Conservation (phyloP, 1,140 invertebrate genomes). For the Adoxophyes honmai region DNA sequence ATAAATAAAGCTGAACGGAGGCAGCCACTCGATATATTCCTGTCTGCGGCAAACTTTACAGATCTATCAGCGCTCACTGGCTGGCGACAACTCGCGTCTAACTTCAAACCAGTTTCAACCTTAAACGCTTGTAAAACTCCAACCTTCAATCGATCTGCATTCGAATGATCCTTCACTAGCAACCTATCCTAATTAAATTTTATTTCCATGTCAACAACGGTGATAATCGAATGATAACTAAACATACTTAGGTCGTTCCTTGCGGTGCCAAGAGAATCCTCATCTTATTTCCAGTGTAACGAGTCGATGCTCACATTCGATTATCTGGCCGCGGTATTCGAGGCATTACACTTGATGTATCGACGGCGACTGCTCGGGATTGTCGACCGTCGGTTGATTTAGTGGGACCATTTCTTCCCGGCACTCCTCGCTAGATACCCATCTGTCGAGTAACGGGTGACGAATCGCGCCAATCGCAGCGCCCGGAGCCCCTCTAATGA, state of each 20-base stretch:
- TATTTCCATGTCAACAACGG: constrained; percentile 28
- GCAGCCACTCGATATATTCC: constrained; percentile 75
- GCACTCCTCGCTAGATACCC: constrained; percentile 66
- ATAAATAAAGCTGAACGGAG: constrained; percentile 75
- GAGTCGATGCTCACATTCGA: constrained; percentile 75
- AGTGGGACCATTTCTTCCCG: constrained; percentile 68
- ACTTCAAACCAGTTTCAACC: constrained; percentile 40
- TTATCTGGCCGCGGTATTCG: constrained; percentile 74
- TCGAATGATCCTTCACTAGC: not conserved
- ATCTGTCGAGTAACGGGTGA: constrained; percentile 64
- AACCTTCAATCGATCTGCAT: constrained; percentile 14
- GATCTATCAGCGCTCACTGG: constrained; percentile 63
- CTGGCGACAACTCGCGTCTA: constrained; percentile 43
- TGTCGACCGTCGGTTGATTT: constrained; percentile 71
- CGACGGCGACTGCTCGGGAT: constrained; percentile 68
- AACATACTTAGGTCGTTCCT: constrained; percentile 41
- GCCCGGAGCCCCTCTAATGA: constrained; percentile 66
- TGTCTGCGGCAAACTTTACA: constrained; percentile 75
- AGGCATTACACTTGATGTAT: constrained; percentile 75
- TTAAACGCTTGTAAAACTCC: constrained; percentile 27
- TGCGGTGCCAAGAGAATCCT: constrained; percentile 42
- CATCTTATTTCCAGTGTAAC: constrained; percentile 74
- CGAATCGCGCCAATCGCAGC: constrained; percentile 65
- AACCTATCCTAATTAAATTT: not conserved
- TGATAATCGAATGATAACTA: constrained; percentile 36